phyloP scores from a whole-genome alignment of 2,797 vertebrate genomes.

The Diplodus sargus region DNA sequence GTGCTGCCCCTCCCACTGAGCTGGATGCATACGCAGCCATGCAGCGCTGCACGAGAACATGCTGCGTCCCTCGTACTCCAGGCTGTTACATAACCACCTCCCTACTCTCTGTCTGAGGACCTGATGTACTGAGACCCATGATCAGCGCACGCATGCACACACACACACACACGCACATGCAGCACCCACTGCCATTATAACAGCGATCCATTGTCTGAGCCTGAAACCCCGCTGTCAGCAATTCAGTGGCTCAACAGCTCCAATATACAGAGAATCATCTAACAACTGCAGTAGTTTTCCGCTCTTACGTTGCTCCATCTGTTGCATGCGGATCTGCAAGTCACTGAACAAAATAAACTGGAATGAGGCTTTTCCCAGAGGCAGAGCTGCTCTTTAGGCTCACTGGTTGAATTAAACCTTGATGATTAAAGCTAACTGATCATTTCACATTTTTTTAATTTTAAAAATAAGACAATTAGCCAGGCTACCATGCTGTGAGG shows the following conservation, averaged over 20 bases:
- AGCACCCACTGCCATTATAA: background rate
- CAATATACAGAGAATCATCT: background rate
- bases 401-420: background rate
- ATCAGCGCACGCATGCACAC: background rate
- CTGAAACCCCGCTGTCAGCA: constrained; percentile 56
- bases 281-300: constrained; percentile 19
- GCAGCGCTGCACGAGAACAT: constrained; percentile 23
- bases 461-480: no score
- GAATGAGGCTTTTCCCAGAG: background rate
- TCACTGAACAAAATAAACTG: background rate
- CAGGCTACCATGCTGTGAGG: no score
- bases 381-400: background rate
- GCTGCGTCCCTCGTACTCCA: constrained; percentile 48
- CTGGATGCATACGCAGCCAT: background rate
- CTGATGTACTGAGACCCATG: constrained; percentile 22
- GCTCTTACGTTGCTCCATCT: background rate
- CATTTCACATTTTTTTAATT: no score
- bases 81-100: constrained; percentile 59
- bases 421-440: no score
- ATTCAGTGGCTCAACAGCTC: constrained; percentile 30
- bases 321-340: background rate
- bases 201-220: constrained; percentile 28
- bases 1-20: background rate
- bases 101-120: constrained; percentile 7
- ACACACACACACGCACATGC: constrained; percentile 23